A percentile compares a stretch with the other conserved stretches of the same genome.
These are phyloP conservation scores for Zaprionus capensis DNA, from an alignment of 1,140 invertebrate genomes.

Conservation along the genomic window DNA sequence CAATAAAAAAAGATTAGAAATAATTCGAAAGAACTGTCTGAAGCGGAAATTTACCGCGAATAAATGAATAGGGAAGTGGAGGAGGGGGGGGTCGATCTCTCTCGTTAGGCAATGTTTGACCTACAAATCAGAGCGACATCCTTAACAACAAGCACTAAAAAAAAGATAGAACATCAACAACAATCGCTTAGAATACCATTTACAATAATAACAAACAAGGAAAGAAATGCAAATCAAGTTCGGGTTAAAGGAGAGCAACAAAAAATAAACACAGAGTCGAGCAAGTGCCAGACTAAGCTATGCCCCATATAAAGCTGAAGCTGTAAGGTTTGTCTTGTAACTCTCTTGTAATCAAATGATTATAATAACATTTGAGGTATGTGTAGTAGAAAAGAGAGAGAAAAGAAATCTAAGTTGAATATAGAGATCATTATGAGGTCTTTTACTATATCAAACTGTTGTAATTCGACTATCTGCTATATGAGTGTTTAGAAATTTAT, in stretches of 20 bases:
- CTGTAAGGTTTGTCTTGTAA: background rate
- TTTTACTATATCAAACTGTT: too few relatives aligned
- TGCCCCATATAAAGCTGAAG: background rate
- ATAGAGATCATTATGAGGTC: too few relatives aligned
- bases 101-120: constrained; percentile 36
- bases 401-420: background rate
- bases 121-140: constrained; percentile 50
- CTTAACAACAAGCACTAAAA: constrained; percentile 3
- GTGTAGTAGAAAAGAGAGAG: background rate
- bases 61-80: background rate
- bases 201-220: constrained; percentile 49
- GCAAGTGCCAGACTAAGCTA: background rate
- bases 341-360: background rate
- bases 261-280: constrained; percentile 21
- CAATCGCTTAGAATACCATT: constrained; percentile 5
- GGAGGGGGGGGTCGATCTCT: background rate
- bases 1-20: constrained; percentile 9
- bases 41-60: background rate
- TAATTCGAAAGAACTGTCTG: background rate
- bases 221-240: constrained; percentile 68
- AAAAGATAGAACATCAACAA: background rate
- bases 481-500: too few relatives aligned
- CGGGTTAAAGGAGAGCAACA: constrained; percentile 50
- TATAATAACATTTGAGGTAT: background rate
- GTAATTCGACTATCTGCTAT: too few relatives aligned